Percentiles rank a stretch among this genome's conserved stretches.
Evolutionary conservation across 53 echinoderm and acorn worm species (phyloP).

Genomic region (Zoroaster sp.): DNA sequence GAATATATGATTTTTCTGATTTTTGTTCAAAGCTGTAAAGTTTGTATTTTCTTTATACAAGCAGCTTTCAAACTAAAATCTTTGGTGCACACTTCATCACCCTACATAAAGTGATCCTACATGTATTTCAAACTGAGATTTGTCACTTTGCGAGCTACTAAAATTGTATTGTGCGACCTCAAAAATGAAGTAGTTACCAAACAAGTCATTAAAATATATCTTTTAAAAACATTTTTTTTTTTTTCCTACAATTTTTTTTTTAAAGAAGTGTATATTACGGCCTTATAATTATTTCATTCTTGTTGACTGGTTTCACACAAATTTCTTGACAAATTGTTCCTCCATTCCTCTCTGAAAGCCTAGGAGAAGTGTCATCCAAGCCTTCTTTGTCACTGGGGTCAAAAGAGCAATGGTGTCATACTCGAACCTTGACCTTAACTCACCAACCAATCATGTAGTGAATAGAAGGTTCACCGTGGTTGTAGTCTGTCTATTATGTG

Average conservation of each 20-base stretch:
- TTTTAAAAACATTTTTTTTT: neutral
- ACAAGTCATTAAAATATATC: neutral
- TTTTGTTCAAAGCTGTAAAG: no score
- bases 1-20: no score
- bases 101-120: no score
- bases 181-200: neutral
- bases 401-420: neutral
- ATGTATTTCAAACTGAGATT: no score
- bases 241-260: neutral
- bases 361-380: neutral
- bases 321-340: neutral
- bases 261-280: neutral
- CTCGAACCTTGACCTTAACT: conserved; percentile 12
- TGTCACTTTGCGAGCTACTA: no score
- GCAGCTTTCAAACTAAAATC: no score
- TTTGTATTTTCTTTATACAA: no score
- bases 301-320: neutral
- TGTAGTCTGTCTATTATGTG: conserved; percentile 52
- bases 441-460: conserved; percentile 7
- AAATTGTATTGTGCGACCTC: no score
- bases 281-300: no score
- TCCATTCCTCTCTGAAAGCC: neutral
- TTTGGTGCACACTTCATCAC: no score
- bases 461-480: conserved; percentile 4
- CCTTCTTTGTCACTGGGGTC: conserved; percentile 14